phyloP scores from a whole-genome alignment of 2,888 invertebrate genomes.

The Byasa hedistus region DNA sequence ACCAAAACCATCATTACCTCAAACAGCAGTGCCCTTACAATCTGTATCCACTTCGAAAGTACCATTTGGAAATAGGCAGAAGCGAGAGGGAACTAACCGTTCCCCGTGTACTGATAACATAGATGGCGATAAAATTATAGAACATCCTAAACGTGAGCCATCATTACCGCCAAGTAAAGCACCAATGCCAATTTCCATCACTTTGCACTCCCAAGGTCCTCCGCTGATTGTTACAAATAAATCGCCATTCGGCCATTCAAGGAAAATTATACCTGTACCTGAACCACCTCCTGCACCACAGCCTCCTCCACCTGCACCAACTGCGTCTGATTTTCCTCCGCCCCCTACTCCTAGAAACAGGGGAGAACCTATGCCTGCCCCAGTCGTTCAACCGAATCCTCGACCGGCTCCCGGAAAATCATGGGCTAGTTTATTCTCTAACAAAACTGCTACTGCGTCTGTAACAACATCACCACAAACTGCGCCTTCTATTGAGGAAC shows the following conservation, averaged over 20 bases:
- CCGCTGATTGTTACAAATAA: constrained; percentile 75
- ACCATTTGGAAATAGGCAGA: constrained; percentile 72
- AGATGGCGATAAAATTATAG: constrained; percentile 46
- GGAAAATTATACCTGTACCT: constrained; percentile 55
- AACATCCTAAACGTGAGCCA: constrained; percentile 64
- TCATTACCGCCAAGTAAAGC: constrained; percentile 70
- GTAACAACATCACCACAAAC: constrained; percentile 40
- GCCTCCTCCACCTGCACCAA: constrained; percentile 69
- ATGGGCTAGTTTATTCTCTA: constrained; percentile 85
- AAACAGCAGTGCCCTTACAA: constrained; percentile 69
- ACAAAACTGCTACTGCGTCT: constrained; percentile 44
- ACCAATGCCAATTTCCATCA: constrained; percentile 75
- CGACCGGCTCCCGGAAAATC: constrained; percentile 76
- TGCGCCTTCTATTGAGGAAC: constrained; percentile 53
- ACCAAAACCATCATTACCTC: constrained; percentile 67
- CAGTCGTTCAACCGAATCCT: constrained; percentile 57
- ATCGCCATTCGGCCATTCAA: constrained; percentile 70
- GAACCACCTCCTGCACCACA: constrained; percentile 63
- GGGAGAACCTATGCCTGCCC: constrained; percentile 57
- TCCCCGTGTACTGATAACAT: constrained; percentile 62
- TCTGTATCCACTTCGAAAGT: constrained; percentile 68
- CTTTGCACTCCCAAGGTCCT: constrained; percentile 64
- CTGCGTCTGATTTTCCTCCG: constrained; percentile 76
- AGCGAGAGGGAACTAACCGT: constrained; percentile 64
- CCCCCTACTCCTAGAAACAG: constrained; percentile 71